These are phyloP conservation scores for Camelus bactrianus DNA, from an alignment of 2,113 vertebrate genomes.

Conservation along the genomic window DNA sequence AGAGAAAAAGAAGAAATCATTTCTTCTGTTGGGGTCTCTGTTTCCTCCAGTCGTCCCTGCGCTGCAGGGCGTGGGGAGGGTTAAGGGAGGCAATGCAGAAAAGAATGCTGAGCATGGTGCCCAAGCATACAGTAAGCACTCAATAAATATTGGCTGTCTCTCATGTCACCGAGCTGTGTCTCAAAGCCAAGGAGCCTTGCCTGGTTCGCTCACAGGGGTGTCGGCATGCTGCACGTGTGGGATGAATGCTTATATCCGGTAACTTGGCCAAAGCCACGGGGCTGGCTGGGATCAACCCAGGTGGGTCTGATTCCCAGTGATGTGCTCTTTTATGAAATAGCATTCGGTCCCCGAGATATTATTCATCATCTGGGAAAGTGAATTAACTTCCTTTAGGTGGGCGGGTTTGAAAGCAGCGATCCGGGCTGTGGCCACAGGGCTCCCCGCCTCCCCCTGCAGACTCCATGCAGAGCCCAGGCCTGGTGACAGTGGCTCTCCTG, in stretches of 20 bases:
- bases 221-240: rapidly evolving
- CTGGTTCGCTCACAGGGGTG: rapidly evolving
- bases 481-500: rapidly evolving
- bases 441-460: rapidly evolving
- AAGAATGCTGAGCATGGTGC: rapidly evolving
- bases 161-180: rapidly evolving
- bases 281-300: rapidly evolving
- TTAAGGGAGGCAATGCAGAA: rapidly evolving
- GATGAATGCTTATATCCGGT: rapidly evolving
- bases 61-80: rapidly evolving
- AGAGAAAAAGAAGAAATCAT: rapidly evolving
- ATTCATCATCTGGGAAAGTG: not conserved
- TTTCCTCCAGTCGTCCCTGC: rapidly evolving
- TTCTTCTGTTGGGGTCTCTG: not conserved
- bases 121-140: not conserved
- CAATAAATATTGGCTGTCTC: rapidly evolving
- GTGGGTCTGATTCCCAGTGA: rapidly evolving
- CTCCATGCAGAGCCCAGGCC: rapidly evolving
- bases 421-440: rapidly evolving
- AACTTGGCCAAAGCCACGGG: not conserved
- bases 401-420: rapidly evolving
- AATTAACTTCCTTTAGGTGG: rapidly evolving
- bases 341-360: rapidly evolving
- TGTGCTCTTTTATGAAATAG: rapidly evolving
- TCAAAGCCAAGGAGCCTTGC: not conserved